Conservation (phyloP, 2,113 vertebrate species). For the Pelusios castaneus region DNA sequence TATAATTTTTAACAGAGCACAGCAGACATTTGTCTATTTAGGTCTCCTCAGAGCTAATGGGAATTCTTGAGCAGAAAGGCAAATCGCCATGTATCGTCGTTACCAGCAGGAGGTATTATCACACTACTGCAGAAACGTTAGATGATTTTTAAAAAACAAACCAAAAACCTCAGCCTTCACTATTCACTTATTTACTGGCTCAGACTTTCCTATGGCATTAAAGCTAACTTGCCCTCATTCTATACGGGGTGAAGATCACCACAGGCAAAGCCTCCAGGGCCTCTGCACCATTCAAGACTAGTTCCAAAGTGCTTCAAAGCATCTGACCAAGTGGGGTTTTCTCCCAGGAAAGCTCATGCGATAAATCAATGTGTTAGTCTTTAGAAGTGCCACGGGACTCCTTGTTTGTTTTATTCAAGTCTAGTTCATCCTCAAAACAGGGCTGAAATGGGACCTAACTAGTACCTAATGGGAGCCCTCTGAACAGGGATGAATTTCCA, state of each 20-base stretch:
- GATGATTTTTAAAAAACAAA: not conserved
- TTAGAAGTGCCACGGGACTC: too few species aligned
- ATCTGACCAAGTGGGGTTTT: too few species aligned
- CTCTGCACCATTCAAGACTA: accelerated
- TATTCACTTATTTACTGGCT: not conserved
- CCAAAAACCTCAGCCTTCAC: not conserved
- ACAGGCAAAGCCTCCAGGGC: not conserved
- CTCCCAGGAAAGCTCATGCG: too few species aligned
- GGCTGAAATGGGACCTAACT: not conserved
- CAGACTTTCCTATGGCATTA: not conserved
- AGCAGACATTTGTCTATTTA: not conserved
- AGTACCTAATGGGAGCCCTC: not conserved
- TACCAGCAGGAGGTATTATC: constrained; percentile 70
- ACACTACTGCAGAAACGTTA: constrained; percentile 29
- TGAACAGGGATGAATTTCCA: not conserved
- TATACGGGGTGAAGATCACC: not conserved
- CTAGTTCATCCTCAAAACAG: not conserved
- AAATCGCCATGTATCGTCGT: not conserved
- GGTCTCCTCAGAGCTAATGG: not conserved
- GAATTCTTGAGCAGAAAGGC: not conserved
- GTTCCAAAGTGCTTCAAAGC: too few species aligned
- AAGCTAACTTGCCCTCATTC: not conserved
- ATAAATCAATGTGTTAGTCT: too few species aligned
- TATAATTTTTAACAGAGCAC: not conserved
- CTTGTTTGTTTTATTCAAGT: too few species aligned